Evolutionary conservation across 2,797 vertebrate species (phyloP).

Genomic region (Helarctos malayanus): DNA sequence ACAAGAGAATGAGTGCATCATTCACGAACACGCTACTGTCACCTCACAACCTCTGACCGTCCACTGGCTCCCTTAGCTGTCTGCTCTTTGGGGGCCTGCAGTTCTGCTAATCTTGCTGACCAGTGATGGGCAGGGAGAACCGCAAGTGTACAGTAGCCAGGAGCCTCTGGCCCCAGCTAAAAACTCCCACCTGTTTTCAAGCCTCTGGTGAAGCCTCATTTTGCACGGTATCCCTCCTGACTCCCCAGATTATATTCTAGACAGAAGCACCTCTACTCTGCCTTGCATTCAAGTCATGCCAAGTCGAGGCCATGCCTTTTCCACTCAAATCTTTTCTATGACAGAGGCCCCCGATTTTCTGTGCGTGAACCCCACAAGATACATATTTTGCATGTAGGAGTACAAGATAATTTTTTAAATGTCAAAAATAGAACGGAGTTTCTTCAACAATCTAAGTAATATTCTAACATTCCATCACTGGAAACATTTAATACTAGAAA

Average conservation of each 20-base stretch:
- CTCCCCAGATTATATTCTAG: neutral
- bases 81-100: too few relatives aligned
- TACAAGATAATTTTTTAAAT: conserved; percentile 1
- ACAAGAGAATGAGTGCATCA: neutral
- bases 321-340: neutral
- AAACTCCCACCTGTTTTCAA: neutral
- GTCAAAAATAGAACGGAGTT: neutral
- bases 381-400: neutral
- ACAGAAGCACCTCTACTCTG: neutral
- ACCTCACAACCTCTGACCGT: neutral
- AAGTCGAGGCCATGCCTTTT: neutral
- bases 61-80: neutral
- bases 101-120: neutral
- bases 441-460: neutral
- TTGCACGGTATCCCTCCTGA: neutral
- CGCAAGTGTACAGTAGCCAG: neutral
- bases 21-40: neutral
- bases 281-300: neutral
- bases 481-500: neutral
- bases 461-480: neutral
- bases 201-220: neutral
- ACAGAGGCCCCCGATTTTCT: neutral
- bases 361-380: neutral
- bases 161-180: neutral
- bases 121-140: neutral